Conservation (phyloP, 2,113 vertebrate species). For the Sclerurus mexicanus region DNA sequence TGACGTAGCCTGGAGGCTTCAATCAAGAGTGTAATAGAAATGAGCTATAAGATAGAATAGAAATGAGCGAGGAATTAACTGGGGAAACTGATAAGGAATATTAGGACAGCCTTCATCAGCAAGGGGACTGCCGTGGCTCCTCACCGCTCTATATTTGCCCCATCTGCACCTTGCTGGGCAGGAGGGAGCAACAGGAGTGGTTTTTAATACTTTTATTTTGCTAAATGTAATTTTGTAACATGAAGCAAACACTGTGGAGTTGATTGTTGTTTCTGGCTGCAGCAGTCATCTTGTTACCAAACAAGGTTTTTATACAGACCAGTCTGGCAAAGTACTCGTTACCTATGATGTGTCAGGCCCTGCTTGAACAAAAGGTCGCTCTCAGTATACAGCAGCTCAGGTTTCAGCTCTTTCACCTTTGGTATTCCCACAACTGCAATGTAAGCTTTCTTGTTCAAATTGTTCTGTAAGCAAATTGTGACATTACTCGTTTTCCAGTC, state of each 20-base stretch:
- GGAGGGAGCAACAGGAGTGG: neutral
- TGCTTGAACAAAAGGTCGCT: slow-evolving; percentile 48
- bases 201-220: neutral
- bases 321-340: slow-evolving; percentile 44
- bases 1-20: neutral
- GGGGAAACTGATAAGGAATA: neutral
- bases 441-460: slow-evolving; percentile 64
- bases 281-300: slow-evolving; percentile 43
- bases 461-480: neutral
- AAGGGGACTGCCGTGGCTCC: neutral
- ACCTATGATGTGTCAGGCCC: slow-evolving; percentile 55
- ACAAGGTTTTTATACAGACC: slow-evolving; percentile 34
- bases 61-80: neutral
- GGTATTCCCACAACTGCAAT: slow-evolving; percentile 65
- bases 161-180: accelerated
- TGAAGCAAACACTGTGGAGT: neutral
- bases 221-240: neutral
- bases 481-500: neutral
- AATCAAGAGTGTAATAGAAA: neutral
- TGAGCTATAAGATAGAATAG: neutral
- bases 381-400: slow-evolving; percentile 35
- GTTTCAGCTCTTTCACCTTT: slow-evolving; percentile 77
- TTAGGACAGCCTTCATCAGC: neutral
- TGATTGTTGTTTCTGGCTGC: slow-evolving; percentile 1
- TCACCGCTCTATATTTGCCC: neutral